Percentiles rank a stretch among this genome's conserved stretches.
These are phyloP conservation scores for Dryas iulia DNA, from an alignment of 1,140 invertebrate species.

Conservation along the genomic window DNA sequence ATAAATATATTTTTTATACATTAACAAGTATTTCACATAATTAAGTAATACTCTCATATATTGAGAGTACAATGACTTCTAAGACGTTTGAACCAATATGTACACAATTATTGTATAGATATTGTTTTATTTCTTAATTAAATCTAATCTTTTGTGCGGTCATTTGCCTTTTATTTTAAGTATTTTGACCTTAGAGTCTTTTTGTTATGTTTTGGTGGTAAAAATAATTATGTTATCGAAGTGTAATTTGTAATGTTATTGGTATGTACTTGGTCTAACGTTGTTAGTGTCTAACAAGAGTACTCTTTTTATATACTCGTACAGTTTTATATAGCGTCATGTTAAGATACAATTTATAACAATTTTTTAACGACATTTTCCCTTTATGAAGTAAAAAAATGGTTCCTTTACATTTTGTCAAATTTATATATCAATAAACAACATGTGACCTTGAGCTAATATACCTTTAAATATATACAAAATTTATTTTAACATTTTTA, in stretches of 20 bases:
- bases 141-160: neutral
- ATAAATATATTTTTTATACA: no score
- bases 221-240: neutral
- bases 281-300: no score
- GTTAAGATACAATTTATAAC: no score
- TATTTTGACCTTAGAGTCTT: neutral
- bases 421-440: no score
- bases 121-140: neutral
- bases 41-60: neutral
- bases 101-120: neutral
- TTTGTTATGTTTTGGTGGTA: neutral
- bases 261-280: neutral
- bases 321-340: no score
- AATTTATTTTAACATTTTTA: no score
- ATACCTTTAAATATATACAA: no score
- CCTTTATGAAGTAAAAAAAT: no score
- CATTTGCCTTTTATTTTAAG: conserved; percentile 2
- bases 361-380: no score
- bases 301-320: no score
- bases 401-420: no score
- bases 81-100: neutral
- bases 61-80: conserved; percentile 10
- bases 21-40: neutral
- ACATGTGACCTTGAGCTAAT: no score
- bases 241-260: neutral